Base-by-base conservation (phyloP, 2,888 invertebrate genomes). In the Cyrtodaria siliqua region DNA sequence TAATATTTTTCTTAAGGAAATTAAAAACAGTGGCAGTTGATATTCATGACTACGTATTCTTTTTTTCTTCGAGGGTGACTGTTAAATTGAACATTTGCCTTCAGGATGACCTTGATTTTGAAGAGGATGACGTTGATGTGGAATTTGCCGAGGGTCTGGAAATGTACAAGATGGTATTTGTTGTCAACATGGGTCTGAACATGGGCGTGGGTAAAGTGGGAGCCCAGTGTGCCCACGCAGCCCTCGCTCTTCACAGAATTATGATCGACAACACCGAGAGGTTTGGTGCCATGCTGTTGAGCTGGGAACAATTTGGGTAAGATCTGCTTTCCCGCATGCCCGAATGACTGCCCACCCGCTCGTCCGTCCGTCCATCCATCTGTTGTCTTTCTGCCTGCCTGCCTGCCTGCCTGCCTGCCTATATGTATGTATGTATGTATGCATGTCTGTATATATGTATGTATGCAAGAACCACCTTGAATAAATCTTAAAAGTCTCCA, bases 121-220 rank as follows among this genome's bases (percentile, higher is more conserved):
- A 89, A 24, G 82, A 78, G 50, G 81, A 88, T 12, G 90, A 86
- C 3, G 87, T 86, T 12, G 88, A 86, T 50, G 91, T 84, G 8
- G 86, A 84, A 16, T 89, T 89, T 61, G 81, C 87, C 0, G 87
- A 87, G 14, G 84, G 82, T 9, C 85, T 86, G 3, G 92, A 93
- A 49, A 91, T 91, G 61, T 94, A 94, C 90, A 95, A 95, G 92
- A 95, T 95, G 95, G 95, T 95, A 24, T 94, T 95, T 91, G 94
- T 95, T 29, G 95, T 95, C 6, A 95, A 95, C 90, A 91, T 92
- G 50, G 94, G 94, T 27, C 91, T 95, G 59, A 93, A 94, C 79
- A 95, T 95, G 95, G 95, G 95, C 0, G 91, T 94, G 29, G 95
- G 95, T 1, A 95, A 95, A 91, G 91, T 95, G 4, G 92, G 90